A percentile compares a stretch with the other conserved stretches of the same genome.
phyloP scores from a whole-genome alignment of 2,888 invertebrate species.

The Napeogenes inachia region DNA sequence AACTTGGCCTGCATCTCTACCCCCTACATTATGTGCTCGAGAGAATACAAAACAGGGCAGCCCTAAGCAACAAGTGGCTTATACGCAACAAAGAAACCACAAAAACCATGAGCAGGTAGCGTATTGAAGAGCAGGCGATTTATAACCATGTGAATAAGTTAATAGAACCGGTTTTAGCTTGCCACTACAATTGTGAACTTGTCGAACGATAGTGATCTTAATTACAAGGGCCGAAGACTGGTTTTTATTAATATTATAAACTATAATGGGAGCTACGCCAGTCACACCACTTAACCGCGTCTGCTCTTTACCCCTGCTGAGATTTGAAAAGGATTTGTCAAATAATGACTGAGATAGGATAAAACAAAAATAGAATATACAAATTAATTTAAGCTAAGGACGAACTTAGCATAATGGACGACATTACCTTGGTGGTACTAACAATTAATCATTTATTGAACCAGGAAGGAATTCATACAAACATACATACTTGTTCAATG shows the following conservation, averaged over 20 bases:
- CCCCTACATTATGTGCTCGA: conserved; percentile 40
- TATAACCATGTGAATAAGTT: conserved; percentile 53
- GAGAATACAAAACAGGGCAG: conserved; percentile 53
- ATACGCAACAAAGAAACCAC: conserved; percentile 66
- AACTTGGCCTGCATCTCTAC: conserved; percentile 30
- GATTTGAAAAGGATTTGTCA: conserved; percentile 61
- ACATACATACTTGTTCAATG: too few species aligned
- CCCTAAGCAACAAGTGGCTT: conserved; percentile 72
- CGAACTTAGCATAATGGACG: conserved; percentile 12
- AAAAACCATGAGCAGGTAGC: conserved; percentile 70
- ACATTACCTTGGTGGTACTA: not conserved
- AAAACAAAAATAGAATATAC: conserved; percentile 27
- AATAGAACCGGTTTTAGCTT: conserved; percentile 63
- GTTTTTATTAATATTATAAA: conserved; percentile 23
- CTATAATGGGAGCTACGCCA: conserved; percentile 37
- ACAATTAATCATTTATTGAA: not conserved
- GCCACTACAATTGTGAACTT: conserved; percentile 40
- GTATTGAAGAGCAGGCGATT: conserved; percentile 51
- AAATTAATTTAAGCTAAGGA: conserved; percentile 24
- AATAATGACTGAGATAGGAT: conserved; percentile 36
- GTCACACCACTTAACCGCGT: conserved; percentile 47
- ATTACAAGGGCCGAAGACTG: conserved; percentile 31
- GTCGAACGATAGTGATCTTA: conserved; percentile 53
- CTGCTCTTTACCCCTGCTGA: conserved; percentile 59
- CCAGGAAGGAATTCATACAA: too few species aligned